Percentiles rank a stretch among this genome's conserved stretches.
These are phyloP conservation scores for Nasua narica DNA, from an alignment of 2,797 vertebrate species.

Conservation along the genomic window DNA sequence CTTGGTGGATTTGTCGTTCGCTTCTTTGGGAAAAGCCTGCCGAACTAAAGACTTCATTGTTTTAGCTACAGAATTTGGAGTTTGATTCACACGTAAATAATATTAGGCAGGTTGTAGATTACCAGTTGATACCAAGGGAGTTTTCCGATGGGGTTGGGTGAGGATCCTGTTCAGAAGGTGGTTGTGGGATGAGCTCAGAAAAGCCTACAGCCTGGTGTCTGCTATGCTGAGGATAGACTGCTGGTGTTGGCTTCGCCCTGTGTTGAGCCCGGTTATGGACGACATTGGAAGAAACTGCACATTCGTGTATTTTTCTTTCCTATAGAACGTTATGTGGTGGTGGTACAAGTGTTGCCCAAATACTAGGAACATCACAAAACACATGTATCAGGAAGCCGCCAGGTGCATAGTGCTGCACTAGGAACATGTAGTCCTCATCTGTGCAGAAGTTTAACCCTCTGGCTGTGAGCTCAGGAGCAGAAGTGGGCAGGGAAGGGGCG, in stretches of 20 bases:
- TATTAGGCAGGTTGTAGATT: background rate
- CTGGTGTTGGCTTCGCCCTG: background rate
- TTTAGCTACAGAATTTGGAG: background rate
- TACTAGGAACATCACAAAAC: background rate
- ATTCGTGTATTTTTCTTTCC: slow-evolving; percentile 31
- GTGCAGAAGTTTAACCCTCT: background rate
- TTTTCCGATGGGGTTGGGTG: background rate
- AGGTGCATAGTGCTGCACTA: background rate
- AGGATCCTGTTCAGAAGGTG: background rate
- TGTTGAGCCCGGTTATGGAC: slow-evolving; percentile 1
- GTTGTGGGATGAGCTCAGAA: background rate
- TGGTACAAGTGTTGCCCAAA: background rate
- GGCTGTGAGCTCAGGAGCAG: background rate
- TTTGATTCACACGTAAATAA: background rate
- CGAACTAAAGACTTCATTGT: slow-evolving; percentile 2
- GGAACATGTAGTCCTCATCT: background rate
- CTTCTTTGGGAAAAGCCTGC: slow-evolving; percentile 49
- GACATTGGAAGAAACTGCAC: background rate
- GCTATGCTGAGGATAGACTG: background rate
- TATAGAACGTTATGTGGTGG: background rate
- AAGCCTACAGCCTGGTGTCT: background rate
- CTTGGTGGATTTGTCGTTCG: slow-evolving; percentile 67
- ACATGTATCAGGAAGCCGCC: background rate
- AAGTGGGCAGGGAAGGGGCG: slow-evolving; percentile 33
- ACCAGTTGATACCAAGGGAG: background rate